phyloP scores from a whole-genome alignment of 2,113 vertebrate species.

The Hippocampus abdominalis region DNA sequence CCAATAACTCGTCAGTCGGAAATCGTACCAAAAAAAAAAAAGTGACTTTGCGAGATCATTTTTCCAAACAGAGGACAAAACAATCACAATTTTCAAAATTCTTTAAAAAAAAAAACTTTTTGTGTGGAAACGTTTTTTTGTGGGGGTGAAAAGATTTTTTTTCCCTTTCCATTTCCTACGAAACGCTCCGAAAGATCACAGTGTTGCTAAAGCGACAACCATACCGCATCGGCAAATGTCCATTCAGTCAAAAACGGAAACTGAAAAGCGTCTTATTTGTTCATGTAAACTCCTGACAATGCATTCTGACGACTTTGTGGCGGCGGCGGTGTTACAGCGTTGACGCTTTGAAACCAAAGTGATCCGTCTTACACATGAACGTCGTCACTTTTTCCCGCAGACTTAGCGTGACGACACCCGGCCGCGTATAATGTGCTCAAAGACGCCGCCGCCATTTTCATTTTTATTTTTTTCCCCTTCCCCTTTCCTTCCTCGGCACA shows the following conservation, averaged over 20 bases:
- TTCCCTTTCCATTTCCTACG: too few species aligned
- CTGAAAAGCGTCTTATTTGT: not conserved
- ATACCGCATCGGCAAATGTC: not conserved
- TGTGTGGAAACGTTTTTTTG: too few species aligned
- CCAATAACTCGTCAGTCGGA: not conserved
- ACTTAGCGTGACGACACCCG: constrained; percentile 2
- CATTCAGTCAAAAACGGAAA: not conserved
- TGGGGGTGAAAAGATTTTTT: too few species aligned
- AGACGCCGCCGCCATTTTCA: constrained; percentile 35
- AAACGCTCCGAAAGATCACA: too few species aligned
- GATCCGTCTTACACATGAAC: not conserved
- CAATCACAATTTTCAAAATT: too few species aligned
- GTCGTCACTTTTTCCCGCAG: not conserved
- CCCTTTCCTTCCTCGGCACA: constrained; percentile 36
- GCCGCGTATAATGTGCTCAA: constrained; percentile 6
- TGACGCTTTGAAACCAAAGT: not conserved
- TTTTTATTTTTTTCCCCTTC: not conserved
- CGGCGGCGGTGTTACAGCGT: not conserved
- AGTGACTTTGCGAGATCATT: too few species aligned
- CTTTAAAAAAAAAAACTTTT: too few species aligned
- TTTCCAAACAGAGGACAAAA: too few species aligned
- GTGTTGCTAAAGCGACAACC: too few species aligned
- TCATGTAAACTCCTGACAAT: constrained; percentile 15
- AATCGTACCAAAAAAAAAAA: not conserved
- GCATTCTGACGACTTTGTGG: not conserved